phyloP scores from a whole-genome alignment of 1,140 invertebrate species.

The Thalassaphorura encarpata region DNA sequence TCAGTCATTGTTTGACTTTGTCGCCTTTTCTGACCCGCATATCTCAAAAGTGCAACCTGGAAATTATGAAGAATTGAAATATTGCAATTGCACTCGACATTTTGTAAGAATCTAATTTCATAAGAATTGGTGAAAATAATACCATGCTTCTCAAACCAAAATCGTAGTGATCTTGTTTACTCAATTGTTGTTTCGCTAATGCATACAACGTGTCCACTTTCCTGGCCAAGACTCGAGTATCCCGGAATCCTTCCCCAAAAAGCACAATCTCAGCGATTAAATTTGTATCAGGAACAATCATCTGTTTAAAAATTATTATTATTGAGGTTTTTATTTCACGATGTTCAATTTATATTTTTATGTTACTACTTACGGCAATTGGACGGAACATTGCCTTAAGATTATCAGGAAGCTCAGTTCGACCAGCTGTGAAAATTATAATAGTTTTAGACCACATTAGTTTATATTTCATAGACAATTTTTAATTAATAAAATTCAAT shows the following conservation, averaged over 20 bases:
- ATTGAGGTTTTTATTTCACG: background rate
- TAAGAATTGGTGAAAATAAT: slow-evolving; percentile 90
- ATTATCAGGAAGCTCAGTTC: slow-evolving; percentile 54
- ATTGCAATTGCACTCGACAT: background rate
- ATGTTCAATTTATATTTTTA: background rate
- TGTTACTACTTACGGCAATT: slow-evolving; percentile 63
- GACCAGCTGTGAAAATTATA: too few relatives aligned
- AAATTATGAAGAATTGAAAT: background rate
- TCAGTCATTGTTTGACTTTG: too few relatives aligned
- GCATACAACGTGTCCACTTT: slow-evolving; percentile 96
- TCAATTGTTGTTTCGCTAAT: slow-evolving; percentile 84
- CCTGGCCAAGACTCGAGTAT: slow-evolving; percentile 78
- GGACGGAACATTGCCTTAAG: slow-evolving; percentile 48
- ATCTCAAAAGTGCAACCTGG: background rate
- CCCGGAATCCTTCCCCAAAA: slow-evolving; percentile 93
- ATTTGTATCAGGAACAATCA: slow-evolving; percentile 15
- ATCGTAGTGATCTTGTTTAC: slow-evolving; percentile 68
- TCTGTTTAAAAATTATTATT: background rate
- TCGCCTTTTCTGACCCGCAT: too few relatives aligned
- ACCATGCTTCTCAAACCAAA: slow-evolving; percentile 66
- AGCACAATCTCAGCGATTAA: slow-evolving; percentile 98
- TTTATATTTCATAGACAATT: too few relatives aligned
- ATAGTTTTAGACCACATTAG: too few relatives aligned
- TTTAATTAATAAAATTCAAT: too few relatives aligned
- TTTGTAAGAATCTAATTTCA: slow-evolving; percentile 37